Conservation (phyloP, 2,113 vertebrate genomes). For the Sminthopsis crassicaudata region DNA sequence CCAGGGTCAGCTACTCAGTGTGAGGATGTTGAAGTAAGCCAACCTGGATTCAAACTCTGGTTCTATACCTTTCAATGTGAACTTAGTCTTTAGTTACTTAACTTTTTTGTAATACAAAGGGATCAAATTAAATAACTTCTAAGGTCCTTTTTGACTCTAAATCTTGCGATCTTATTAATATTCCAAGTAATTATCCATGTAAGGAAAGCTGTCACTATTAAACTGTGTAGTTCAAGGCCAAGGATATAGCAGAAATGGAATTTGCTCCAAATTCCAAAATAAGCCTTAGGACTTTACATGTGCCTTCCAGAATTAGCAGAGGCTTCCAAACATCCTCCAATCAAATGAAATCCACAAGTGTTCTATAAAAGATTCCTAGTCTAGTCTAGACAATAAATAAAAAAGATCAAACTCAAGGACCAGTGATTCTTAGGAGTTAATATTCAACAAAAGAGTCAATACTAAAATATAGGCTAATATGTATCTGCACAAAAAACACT, state of each 20-base stretch:
- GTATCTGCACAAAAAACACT: background rate
- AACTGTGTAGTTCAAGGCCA: background rate
- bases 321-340: background rate
- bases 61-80: background rate
- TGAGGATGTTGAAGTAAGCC: background rate
- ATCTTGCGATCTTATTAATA: background rate
- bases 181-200: background rate
- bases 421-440: background rate
- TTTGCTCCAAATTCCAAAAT: background rate
- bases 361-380: background rate
- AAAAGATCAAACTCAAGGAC: background rate
- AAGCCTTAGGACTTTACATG: background rate
- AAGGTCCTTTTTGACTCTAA: accelerated
- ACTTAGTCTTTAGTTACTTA: background rate
- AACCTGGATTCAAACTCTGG: background rate
- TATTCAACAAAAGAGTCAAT: background rate
- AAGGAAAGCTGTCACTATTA: background rate
- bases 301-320: background rate
- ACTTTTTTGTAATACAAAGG: background rate
- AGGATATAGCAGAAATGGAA: background rate
- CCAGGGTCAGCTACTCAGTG: background rate
- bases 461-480: background rate
- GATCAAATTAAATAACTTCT: background rate
- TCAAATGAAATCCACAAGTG: background rate
- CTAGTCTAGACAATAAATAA: background rate